A percentile compares a stretch with the other conserved stretches of the same genome.
Conservation (phyloP, 2,113 vertebrate species). For the Piprites chloris region DNA sequence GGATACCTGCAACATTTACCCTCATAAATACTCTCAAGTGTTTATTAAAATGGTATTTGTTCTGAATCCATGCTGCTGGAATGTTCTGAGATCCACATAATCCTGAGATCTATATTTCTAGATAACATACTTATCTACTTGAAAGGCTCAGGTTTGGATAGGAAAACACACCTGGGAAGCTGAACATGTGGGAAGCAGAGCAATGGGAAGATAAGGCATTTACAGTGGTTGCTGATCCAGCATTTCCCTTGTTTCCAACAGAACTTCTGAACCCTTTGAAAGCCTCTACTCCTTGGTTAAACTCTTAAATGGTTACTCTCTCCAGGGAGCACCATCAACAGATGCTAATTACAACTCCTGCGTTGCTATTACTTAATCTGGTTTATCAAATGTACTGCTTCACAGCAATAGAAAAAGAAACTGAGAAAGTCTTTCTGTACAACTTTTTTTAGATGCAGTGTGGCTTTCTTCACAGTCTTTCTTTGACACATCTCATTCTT, state of each 20-base stretch:
- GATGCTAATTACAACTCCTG: neutral
- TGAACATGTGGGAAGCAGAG: neutral
- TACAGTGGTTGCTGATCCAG: neutral
- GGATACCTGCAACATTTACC: neutral
- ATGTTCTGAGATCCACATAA: neutral
- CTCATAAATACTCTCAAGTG: neutral
- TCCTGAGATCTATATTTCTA: neutral
- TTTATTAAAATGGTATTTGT: neutral
- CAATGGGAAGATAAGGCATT: neutral
- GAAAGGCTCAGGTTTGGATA: neutral
- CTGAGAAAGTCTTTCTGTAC: neutral
- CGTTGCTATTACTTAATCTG: neutral
- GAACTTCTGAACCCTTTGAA: neutral
- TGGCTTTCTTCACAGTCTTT: neutral
- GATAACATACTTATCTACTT: neutral
- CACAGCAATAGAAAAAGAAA: neutral
- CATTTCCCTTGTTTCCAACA: neutral
- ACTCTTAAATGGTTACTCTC: neutral
- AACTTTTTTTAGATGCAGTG: neutral
- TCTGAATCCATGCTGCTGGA: neutral
- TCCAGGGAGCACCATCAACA: neutral
- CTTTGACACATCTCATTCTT: neutral
- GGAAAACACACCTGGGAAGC: neutral
- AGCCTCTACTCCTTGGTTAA: neutral
- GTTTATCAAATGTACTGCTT: neutral